Percentiles rank a stretch among this genome's conserved stretches.
phyloP scores from a whole-genome alignment of 2,113 vertebrate genomes.

The Phodopus roborovskii region DNA sequence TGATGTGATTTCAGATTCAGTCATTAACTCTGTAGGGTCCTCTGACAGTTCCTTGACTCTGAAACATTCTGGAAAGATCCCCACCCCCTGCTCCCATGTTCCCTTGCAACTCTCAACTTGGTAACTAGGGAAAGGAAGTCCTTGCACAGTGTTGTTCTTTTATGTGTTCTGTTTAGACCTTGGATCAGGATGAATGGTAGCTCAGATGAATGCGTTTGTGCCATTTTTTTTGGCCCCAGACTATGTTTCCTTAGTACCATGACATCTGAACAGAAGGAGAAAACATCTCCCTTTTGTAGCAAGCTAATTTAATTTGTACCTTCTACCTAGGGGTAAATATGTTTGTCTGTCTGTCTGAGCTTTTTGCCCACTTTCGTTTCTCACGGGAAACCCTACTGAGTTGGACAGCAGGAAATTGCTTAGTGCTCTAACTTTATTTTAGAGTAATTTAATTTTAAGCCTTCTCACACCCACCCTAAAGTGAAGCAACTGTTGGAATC shows the following conservation, averaged over 20 bases:
- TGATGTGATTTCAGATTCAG: slow-evolving; percentile 76
- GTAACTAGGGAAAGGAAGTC: slow-evolving; percentile 91
- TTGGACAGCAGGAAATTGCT: slow-evolving; percentile 92
- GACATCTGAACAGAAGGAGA: slow-evolving; percentile 99
- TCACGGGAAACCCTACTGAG: slow-evolving; percentile 97
- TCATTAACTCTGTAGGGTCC: slow-evolving; percentile 80
- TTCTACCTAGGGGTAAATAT: slow-evolving; percentile 99
- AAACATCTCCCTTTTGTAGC: slow-evolving; percentile 99
- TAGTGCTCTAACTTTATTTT: slow-evolving; percentile 94
- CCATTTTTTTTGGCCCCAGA: slow-evolving; percentile 93
- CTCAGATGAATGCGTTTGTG: slow-evolving; percentile 95
- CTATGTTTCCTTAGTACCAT: slow-evolving; percentile 97
- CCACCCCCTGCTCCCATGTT: slow-evolving; percentile 85
- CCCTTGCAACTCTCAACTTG: slow-evolving; percentile 84
- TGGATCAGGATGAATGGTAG: slow-evolving; percentile 94
- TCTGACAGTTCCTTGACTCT: slow-evolving; percentile 74
- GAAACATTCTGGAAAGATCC: slow-evolving; percentile 84
- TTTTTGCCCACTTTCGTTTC: slow-evolving; percentile 93
- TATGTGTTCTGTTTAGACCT: slow-evolving; percentile 91
- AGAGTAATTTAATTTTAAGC: slow-evolving; percentile 97
- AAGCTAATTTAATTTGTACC: slow-evolving; percentile 99
- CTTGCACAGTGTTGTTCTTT: slow-evolving; percentile 89
- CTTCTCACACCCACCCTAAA: slow-evolving; percentile 90
- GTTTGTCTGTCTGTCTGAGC: slow-evolving; percentile 96
- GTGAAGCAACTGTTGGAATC: slow-evolving; percentile 88